These are phyloP conservation scores for Drosophila arawakana DNA, from an alignment of 1,140 invertebrate species.

Conservation along the genomic window DNA sequence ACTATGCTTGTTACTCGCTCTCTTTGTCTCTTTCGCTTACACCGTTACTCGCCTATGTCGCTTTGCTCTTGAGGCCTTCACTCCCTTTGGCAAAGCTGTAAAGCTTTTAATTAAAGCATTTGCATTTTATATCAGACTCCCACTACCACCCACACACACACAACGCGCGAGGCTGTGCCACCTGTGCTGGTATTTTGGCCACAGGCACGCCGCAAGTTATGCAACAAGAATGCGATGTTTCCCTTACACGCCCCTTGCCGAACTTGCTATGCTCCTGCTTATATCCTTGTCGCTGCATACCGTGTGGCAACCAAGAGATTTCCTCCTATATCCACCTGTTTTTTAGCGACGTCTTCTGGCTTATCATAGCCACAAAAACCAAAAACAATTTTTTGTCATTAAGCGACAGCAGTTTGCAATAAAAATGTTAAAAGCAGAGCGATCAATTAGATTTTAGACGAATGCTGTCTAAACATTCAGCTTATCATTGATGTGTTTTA, in stretches of 20 bases:
- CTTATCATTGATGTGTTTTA: no score
- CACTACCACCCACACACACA: slow-evolving; percentile 4
- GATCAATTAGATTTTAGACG: neutral
- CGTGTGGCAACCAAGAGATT: slow-evolving; percentile 45
- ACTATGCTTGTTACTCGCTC: slow-evolving; percentile 48
- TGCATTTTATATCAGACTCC: slow-evolving; percentile 72
- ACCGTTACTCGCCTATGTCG: neutral
- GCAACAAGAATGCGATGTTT: slow-evolving; percentile 60
- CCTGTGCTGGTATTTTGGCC: slow-evolving; percentile 63
- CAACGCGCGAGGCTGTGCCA: slow-evolving; percentile 16
- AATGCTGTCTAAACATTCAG: no score
- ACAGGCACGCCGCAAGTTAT: slow-evolving; percentile 74
- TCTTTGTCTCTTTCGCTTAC: neutral
- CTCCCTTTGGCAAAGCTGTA: slow-evolving; percentile 60
- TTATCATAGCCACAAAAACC: neutral
- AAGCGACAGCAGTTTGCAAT: neutral
- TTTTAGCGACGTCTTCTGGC: no score
- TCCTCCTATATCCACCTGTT: neutral
- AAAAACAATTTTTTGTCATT: neutral
- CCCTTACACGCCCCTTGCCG: neutral
- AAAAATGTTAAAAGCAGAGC: neutral
- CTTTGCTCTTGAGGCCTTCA: neutral
- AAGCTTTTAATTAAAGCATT: slow-evolving; percentile 82
- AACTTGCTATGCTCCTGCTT: neutral
- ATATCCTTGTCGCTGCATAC: slow-evolving; percentile 34